Conservation (phyloP, 2,797 vertebrate species). For the Gymnocypris eckloni region DNA sequence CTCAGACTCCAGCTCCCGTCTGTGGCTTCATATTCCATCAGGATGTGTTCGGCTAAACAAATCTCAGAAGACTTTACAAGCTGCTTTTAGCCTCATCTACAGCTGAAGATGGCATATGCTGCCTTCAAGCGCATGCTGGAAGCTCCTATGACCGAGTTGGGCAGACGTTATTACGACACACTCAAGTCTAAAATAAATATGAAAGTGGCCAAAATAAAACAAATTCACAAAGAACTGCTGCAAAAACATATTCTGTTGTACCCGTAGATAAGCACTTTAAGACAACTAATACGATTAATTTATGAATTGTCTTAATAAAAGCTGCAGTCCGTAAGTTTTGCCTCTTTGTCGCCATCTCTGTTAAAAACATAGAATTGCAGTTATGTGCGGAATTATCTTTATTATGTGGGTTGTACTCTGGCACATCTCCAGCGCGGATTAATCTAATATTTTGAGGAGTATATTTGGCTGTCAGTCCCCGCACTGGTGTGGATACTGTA, state of each 20-base stretch:
- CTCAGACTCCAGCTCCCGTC: slow-evolving; percentile 52
- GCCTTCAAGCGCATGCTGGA: neutral
- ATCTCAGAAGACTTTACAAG: slow-evolving; percentile 56
- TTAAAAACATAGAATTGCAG: no score
- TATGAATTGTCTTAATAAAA: neutral
- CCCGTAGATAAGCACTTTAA: neutral
- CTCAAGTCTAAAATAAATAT: neutral
- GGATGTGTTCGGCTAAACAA: slow-evolving; percentile 57
- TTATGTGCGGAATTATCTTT: no score
- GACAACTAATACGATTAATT: neutral
- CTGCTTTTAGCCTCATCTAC: slow-evolving; percentile 58
- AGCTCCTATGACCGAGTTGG: neutral
- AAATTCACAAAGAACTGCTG: neutral
- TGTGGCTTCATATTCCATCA: slow-evolving; percentile 61
- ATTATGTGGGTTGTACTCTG: no score
- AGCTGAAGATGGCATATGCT: slow-evolving; percentile 41
- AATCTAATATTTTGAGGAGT: no score
- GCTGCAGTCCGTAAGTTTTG: no score
- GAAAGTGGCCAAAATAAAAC: neutral
- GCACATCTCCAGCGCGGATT: no score
- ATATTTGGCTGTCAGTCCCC: no score
- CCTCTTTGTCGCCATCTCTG: no score
- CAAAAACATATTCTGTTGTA: neutral
- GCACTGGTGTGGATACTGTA: no score
- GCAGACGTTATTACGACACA: slow-evolving; percentile 9